Evolutionary conservation across 2,113 vertebrate genomes (phyloP).

Genomic region (Hymenochirus boettgeri): DNA sequence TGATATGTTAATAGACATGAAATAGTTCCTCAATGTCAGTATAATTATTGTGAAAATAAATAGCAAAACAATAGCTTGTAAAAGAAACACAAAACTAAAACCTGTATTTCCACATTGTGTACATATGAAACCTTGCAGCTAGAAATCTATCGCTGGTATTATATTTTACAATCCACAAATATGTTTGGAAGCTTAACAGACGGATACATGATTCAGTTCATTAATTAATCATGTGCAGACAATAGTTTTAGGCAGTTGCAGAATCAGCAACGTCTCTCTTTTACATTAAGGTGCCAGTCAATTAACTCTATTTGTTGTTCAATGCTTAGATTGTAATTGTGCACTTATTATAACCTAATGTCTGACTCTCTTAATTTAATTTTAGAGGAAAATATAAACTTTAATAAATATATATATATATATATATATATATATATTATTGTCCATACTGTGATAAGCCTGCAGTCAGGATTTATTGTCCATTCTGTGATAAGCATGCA

Average conservation of each 20-base stretch:
- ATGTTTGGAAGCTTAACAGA: constrained; percentile 40
- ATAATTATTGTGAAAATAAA: too few relatives aligned
- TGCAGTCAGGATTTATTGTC: too few relatives aligned
- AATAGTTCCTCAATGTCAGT: too few relatives aligned
- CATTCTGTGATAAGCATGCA: too few relatives aligned
- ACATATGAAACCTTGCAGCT: constrained; percentile 3
- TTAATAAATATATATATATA: constrained; percentile 18
- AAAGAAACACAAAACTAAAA: too few relatives aligned
- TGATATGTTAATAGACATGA: too few relatives aligned
- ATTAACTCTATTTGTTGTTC: constrained; percentile 45
- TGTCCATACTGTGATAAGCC: too few relatives aligned
- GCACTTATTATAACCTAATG: constrained; percentile 26
- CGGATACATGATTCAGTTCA: constrained; percentile 48
- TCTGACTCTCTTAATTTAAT: constrained; percentile 26
- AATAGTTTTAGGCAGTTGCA: constrained; percentile 42
- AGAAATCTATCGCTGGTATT: constrained; percentile 28
- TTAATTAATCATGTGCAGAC: constrained; percentile 48
- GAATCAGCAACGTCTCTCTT: constrained; percentile 35
- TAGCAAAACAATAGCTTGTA: too few relatives aligned
- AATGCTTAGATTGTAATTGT: constrained; percentile 33
- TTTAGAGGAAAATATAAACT: constrained; percentile 31
- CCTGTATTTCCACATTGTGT: neutral
- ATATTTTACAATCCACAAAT: constrained; percentile 18
- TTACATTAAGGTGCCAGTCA: constrained; percentile 52
- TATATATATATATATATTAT: too few relatives aligned